phyloP scores from a whole-genome alignment of 2,888 invertebrate species.

The Nebria brevicollis region DNA sequence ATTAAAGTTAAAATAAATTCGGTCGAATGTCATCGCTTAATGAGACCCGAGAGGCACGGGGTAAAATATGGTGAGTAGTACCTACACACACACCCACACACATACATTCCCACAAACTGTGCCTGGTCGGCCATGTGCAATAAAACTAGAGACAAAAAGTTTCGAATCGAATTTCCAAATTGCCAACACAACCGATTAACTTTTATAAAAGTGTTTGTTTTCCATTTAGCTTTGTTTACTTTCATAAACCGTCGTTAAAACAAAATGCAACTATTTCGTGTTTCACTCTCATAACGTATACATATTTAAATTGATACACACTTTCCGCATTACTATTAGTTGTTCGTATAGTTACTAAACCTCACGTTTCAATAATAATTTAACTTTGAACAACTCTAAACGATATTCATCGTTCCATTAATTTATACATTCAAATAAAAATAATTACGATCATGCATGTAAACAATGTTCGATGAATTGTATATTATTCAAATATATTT shows the following conservation, averaged over 20 bases:
- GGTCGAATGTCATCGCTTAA: not conserved
- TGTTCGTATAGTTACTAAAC: not conserved
- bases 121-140: not conserved
- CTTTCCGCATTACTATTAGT: not conserved
- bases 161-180: conserved; percentile 21
- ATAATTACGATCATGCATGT: too few species aligned
- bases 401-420: too few species aligned
- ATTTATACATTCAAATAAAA: too few species aligned
- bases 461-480: too few species aligned
- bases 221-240: conserved; percentile 18
- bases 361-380: too few species aligned
- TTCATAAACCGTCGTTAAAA: conserved; percentile 28
- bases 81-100: not conserved
- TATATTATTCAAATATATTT: too few species aligned
- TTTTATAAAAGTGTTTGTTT: conserved; percentile 27
- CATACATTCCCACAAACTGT: not conserved
- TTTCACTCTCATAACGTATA: conserved; percentile 6
- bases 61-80: not conserved
- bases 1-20: not conserved
- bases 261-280: conserved; percentile 21
- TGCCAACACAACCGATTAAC: conserved; percentile 20
- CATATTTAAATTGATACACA: not conserved
- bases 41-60: not conserved
- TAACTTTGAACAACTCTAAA: too few species aligned
- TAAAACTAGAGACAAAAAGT: not conserved